Percentiles rank a stretch among this genome's conserved stretches.
These are phyloP conservation scores for Adelges cooleyi DNA, from an alignment of 1,140 invertebrate genomes.

Conservation along the genomic window DNA sequence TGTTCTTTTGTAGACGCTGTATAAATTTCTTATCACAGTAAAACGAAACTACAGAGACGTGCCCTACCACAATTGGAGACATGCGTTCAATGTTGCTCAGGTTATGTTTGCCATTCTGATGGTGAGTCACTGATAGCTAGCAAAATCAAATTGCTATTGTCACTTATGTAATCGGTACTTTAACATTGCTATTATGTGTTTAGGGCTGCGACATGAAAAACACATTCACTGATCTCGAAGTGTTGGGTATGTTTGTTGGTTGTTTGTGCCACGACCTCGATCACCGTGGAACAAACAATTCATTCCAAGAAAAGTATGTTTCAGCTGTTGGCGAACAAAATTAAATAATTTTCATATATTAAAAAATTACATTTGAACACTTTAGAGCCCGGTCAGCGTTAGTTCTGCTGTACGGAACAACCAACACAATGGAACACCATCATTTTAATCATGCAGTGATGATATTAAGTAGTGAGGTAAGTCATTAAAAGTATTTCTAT, in stretches of 20 bases:
- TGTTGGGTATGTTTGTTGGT: conserved; percentile 53
- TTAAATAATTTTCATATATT: no score
- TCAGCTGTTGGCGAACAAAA: no score
- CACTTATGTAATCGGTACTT: not conserved
- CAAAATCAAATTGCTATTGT: not conserved
- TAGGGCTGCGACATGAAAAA: conserved; percentile 44
- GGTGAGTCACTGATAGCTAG: conserved; percentile 36
- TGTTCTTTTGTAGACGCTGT: conserved; percentile 37
- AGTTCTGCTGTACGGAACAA: conserved; percentile 54
- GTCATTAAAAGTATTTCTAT: not conserved
- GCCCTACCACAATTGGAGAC: conserved; percentile 58
- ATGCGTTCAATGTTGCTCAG: conserved; percentile 54
- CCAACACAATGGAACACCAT: conserved; percentile 53
- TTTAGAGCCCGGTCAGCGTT: conserved; percentile 47
- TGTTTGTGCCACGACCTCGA: conserved; percentile 62
- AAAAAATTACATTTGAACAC: not conserved
- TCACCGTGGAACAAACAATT: conserved; percentile 55
- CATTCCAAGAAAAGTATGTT: conserved; percentile 57
- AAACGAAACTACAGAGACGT: conserved; percentile 58
- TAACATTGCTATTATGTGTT: conserved; percentile 3
- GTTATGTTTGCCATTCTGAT: conserved; percentile 52
- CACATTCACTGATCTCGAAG: conserved; percentile 47
- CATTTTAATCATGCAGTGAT: conserved; percentile 60
- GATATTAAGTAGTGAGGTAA: conserved; percentile 50
- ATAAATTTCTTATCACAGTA: conserved; percentile 49